Base-by-base conservation (phyloP, 53 echinoderm and acorn worm genomes). In the Henricia sp. region DNA sequence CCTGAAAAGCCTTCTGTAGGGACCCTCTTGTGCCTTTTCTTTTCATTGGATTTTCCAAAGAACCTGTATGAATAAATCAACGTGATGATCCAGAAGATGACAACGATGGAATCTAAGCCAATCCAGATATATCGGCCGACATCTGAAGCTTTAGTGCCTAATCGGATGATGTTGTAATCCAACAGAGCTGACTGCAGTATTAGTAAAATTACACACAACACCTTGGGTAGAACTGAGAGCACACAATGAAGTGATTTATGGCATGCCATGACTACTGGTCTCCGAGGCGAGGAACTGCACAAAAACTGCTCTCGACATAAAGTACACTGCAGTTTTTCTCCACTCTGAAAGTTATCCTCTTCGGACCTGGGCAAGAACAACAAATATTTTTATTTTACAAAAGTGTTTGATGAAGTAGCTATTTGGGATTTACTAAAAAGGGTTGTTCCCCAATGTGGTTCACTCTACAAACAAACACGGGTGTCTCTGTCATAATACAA, bases 121-220 rank as follows among this genome's bases (percentile, higher is more conserved):
- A 94, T 63, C 94, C 94, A 94, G 27, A 89, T 17, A 37, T 84
- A 88, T 29, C 83, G 68, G 3, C 76, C 86, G 10, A 75, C 56
- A 55, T 60, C 57, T 12, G 42, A 43, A 21, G 62, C 50, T 4
- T 40, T 51, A 4, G 37, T 39, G 36, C 89, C 91, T 12, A 85
- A 68, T 37, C 69, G 74, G 44, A 94, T 91, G 83, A 91, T 85
- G 65, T 77, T 82, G 41, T 67, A 10, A 70, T 91, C 71, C 9
- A 94, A 66, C 20, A 91, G 51, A 46, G 43, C 77, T 34, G 82
- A 56, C 36, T 93, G 91, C 43, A 73, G 26, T 23, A 77, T 13
- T 32, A 93, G 32, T 28, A 93, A 66, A 43, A 84, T 9, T 26
- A 93, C 68, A 27, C 85, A 88, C 32, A 93, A 60, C 20, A 93